Base-by-base conservation (phyloP, 2,797 vertebrate genomes). In the Eupleurogrammus muticus region DNA sequence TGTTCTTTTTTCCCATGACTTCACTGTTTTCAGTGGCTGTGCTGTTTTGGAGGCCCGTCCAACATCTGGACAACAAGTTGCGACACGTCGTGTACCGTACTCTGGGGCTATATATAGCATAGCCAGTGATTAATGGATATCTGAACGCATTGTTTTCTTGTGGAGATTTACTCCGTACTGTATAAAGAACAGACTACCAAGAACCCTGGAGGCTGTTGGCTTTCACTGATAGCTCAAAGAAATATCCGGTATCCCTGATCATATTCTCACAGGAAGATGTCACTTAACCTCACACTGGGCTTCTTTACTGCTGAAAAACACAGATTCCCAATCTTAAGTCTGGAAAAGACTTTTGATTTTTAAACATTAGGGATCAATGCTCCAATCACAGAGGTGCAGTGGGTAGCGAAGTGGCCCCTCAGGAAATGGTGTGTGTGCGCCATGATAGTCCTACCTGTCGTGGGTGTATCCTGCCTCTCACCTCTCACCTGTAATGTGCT, bases 1-100 rank as follows among this genome's bases (percentile, higher is more conserved):
- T 51, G 70, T 61, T 58, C n/a, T n/a, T 46, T 44, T 84, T 79
- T 77, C 74, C 74, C 80, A 85, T 83, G 79, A 90, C 72, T 78
- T 83, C 76, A 86, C 52, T 70, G 71, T 69, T 75, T 75, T 81
- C 68, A 36, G 48, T 34, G 5, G 2, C 58, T 10, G n/a, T 42
- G 12, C 57, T 77, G 46, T 71, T 81, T 70, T 67, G 34, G 65
- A 61, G 35, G 5, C 2, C 19, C 47, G 58, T 67, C 55, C 42
- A 47, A n/a, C 68, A 61, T 71, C 52, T 68, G 70, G 47, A 73
- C 61, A 56, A 72, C 59, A 73, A 36, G 63, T 85, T 75, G 56
- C 69, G 65, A 87, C 75, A 76, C 70, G 51, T 57, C 32, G 57
- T 59, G 67, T 82, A 42, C 44, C 1, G 0, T 44, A 8, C 54